Conservation (phyloP, 2,888 invertebrate species). For the Caenorhabditis parvicauda region DNA sequence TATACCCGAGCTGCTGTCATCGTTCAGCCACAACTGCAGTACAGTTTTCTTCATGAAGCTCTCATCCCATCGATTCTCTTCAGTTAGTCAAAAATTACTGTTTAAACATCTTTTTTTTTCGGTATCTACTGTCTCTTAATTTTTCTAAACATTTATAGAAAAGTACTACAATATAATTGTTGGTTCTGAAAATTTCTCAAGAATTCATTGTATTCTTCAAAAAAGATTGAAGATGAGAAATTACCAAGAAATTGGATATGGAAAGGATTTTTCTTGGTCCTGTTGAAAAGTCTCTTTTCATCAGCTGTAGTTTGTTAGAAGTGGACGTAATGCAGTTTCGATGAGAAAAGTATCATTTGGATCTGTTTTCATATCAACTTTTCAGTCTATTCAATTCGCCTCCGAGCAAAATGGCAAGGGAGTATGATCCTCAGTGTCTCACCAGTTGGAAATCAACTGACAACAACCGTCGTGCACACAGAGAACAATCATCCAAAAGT, state of each 20-base stretch:
- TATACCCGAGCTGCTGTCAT: conserved; percentile 46
- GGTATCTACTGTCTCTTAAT: not conserved
- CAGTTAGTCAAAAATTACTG: conserved; percentile 23
- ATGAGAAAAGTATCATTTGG: not conserved
- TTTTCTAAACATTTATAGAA: not conserved
- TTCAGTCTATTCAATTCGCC: conserved; percentile 50
- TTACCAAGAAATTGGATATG: too few relatives aligned
- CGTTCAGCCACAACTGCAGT: conserved; percentile 52
- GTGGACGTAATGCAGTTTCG: too few relatives aligned
- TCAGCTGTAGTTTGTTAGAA: too few relatives aligned
- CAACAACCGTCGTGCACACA: conserved; percentile 54
- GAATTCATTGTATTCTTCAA: not conserved
- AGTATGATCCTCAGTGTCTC: conserved; percentile 39
- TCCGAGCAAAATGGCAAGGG: conserved; percentile 54
- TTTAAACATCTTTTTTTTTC: not conserved
- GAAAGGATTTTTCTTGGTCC: too few relatives aligned
- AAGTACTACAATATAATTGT: too few relatives aligned
- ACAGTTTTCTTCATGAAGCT: conserved; percentile 36
- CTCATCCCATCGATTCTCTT: conserved; percentile 36
- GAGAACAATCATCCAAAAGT: conserved; percentile 59
- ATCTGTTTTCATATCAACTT: conserved; percentile 1
- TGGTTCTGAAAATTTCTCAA: too few relatives aligned
- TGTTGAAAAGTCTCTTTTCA: too few relatives aligned
- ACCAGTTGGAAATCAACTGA: conserved; percentile 37
- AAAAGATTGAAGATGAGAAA: too few relatives aligned